Evolutionary conservation across 1,140 invertebrate genomes (phyloP).

Genomic region (Lepidurus couesii): DNA sequence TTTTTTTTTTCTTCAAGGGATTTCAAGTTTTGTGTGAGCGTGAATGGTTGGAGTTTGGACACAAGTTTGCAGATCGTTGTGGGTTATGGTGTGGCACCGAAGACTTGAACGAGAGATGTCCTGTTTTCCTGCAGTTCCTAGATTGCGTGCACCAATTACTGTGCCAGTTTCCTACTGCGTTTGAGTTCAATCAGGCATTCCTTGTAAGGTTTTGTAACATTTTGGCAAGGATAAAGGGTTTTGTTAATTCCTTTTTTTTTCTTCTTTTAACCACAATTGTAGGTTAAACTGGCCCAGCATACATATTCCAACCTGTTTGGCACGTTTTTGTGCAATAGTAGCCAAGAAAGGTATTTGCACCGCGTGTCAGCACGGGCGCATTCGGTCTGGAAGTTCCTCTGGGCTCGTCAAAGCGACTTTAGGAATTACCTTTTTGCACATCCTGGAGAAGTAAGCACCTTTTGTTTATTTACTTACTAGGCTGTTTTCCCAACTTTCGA

Average conservation of each 20-base stretch:
- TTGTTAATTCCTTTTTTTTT: conserved; percentile 18
- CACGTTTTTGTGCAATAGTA: conserved; percentile 90
- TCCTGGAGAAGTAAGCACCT: conserved; percentile 41
- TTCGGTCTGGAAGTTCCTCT: conserved; percentile 80
- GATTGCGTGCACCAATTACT: conserved; percentile 92
- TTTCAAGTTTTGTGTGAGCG: conserved; percentile 85
- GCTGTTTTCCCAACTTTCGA: background rate
- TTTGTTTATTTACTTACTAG: conserved; percentile 13
- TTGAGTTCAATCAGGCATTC: conserved; percentile 90
- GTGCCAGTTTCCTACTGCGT: conserved; percentile 81
- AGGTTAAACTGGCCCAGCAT: conserved; percentile 93
- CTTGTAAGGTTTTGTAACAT: conserved; percentile 58
- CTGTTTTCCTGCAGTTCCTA: conserved; percentile 96
- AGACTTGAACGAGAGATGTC: conserved; percentile 85
- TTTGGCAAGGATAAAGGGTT: background rate
- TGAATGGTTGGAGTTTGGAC: conserved; percentile 94
- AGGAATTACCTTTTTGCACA: conserved; percentile 74
- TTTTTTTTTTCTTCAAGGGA: conserved; percentile 55
- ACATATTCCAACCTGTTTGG: conserved; percentile 94
- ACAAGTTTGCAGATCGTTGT: conserved; percentile 93
- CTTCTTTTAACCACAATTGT: conserved; percentile 41
- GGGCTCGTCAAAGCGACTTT: conserved; percentile 60
- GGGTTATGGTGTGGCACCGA: conserved; percentile 74
- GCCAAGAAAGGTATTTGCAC: conserved; percentile 63
- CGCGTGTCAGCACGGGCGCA: conserved; percentile 66